phyloP scores from a whole-genome alignment of 2,888 invertebrate species.

The Catocala fraxini region DNA sequence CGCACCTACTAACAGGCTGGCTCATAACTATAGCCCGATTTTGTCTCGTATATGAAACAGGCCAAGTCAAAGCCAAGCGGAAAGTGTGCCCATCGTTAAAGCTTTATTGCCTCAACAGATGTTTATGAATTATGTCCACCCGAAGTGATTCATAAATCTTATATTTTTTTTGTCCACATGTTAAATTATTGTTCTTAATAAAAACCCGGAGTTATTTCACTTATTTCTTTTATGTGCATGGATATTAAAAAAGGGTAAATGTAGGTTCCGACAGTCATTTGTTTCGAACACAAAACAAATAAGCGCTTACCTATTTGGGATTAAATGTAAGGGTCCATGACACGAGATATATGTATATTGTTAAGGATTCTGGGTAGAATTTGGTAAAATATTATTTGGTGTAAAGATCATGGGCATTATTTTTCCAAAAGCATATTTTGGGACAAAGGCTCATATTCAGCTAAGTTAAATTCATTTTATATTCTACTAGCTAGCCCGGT shows the following conservation, averaged over 20 bases:
- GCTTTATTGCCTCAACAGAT: constrained; percentile 72
- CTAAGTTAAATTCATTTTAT: too few species aligned
- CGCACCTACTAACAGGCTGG: constrained; percentile 19
- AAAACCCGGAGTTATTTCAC: constrained; percentile 37
- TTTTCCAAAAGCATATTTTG: too few species aligned
- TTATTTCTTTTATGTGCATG: constrained; percentile 23
- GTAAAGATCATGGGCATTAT: too few species aligned
- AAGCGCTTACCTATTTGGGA: constrained; percentile 18
- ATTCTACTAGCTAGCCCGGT: too few species aligned
- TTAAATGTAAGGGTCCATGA: constrained; percentile 10
- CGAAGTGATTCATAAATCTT: constrained; percentile 66
- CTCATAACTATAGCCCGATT: constrained; percentile 26
- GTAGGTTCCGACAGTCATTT: constrained; percentile 19
- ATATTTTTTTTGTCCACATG: constrained; percentile 56
- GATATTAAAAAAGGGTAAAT: constrained; percentile 28
- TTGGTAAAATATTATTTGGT: constrained; percentile 16
- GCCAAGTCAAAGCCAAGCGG: constrained; percentile 38
- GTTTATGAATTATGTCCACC: constrained; percentile 73
- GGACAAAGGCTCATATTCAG: too few species aligned
- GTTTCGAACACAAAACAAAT: constrained; percentile 16
- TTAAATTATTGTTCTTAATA: constrained; percentile 54
- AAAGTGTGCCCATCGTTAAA: constrained; percentile 70
- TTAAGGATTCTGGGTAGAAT: constrained; percentile 3
- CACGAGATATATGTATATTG: constrained; percentile 1
- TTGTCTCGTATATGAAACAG: constrained; percentile 47